phyloP scores from a whole-genome alignment of 2,797 vertebrate species.

The Bradypus variegatus region DNA sequence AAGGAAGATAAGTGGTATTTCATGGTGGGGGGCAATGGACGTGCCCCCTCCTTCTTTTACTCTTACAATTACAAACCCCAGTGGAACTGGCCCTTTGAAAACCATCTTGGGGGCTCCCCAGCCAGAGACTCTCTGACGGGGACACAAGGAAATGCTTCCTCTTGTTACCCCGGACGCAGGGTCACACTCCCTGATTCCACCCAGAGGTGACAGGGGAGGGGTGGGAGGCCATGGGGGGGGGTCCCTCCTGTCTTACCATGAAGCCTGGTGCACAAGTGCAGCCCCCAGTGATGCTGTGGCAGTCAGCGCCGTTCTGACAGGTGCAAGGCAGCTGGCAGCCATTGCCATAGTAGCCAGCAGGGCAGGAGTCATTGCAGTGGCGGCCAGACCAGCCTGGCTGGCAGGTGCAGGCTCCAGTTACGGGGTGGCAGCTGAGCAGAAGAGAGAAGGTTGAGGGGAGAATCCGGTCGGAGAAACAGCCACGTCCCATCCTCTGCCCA shows the following conservation, averaged over 20 bases:
- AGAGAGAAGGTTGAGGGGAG: neutral
- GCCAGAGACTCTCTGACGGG: neutral
- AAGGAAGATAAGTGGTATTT: neutral
- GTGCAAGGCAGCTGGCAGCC: conserved; percentile 84
- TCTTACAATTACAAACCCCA: neutral
- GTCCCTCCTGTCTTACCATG: conserved; percentile 77
- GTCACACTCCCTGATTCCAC: neutral
- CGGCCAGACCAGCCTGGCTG: conserved; percentile 91
- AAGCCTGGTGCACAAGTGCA: conserved; percentile 92
- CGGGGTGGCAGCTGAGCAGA: conserved; percentile 88
- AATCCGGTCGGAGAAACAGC: neutral
- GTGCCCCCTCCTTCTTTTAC: neutral
- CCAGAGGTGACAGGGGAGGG: neutral
- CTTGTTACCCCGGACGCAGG: neutral
- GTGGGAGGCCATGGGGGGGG: neutral
- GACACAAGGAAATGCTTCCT: neutral
- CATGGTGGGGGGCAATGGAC: neutral
- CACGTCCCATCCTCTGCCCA: neutral
- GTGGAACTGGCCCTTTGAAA: neutral
- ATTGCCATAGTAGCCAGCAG: conserved; percentile 85
- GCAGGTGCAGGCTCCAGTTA: conserved; percentile 95
- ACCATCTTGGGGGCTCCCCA: neutral
- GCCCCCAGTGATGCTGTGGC: conserved; percentile 86
- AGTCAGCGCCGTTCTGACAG: conserved; percentile 93
- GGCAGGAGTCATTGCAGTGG: conserved; percentile 95